Evolutionary conservation across 1,140 invertebrate species (phyloP).

Genomic region (Hypsibius dujardini): DNA sequence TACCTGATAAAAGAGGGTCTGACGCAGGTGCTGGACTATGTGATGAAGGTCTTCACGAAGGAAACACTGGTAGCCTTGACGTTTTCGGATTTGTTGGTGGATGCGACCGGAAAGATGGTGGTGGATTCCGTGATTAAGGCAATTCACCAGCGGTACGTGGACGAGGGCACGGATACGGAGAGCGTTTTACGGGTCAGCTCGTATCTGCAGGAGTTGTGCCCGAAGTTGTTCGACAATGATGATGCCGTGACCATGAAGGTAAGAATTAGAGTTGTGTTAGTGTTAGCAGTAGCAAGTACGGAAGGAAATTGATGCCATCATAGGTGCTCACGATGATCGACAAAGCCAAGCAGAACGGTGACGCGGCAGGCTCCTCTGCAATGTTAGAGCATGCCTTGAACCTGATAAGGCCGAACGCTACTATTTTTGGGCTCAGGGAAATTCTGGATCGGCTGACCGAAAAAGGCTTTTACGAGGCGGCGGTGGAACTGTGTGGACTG

Average conservation of each 20-base stretch:
- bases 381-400: slow-evolving; percentile 2
- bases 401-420: not conserved
- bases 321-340: slow-evolving; percentile 9
- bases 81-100: not conserved
- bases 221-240: not conserved
- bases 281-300: not conserved
- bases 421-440: not conserved
- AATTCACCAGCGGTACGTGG: slow-evolving; percentile 12
- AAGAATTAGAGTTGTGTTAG: not conserved
- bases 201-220: not conserved
- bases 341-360: not conserved
- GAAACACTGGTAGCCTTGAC: slow-evolving; percentile 1
- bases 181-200: not conserved
- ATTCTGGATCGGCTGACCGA: slow-evolving; percentile 6
- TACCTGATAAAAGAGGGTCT: slow-evolving; percentile 2
- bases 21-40: slow-evolving; percentile 14
- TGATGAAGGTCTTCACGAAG: not conserved
- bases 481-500: not conserved
- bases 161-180: slow-evolving; percentile 11
- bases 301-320: not conserved
- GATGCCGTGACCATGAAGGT: slow-evolving; percentile 12
- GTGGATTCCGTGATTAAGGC: not conserved
- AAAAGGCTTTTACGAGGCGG: not conserved
- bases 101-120: not conserved
- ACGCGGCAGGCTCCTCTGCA: not conserved